phyloP scores from a whole-genome alignment of 1,140 invertebrate species.

The Saccostrea glomerata region DNA sequence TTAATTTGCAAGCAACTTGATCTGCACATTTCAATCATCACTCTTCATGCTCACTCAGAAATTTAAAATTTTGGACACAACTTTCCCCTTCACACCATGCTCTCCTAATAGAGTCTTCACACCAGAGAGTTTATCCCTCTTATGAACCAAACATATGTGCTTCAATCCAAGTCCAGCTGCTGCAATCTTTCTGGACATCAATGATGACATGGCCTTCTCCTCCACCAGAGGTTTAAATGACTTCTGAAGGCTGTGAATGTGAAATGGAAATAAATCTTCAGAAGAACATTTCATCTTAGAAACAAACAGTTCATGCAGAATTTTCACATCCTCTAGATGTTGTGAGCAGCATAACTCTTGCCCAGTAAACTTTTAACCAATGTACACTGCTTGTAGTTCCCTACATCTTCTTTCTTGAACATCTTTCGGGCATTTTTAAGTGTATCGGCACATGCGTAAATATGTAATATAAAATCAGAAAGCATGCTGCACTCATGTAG shows the following conservation, averaged over 20 bases:
- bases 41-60: not conserved
- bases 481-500: slow-evolving; percentile 12
- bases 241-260: not conserved
- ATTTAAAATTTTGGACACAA: not conserved
- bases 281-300: not conserved
- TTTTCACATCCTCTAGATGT: slow-evolving; percentile 23
- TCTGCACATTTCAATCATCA: not conserved
- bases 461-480: not conserved
- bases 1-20: not conserved
- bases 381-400: not conserved
- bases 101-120: not conserved
- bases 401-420: slow-evolving; percentile 13
- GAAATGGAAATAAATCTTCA: not conserved
- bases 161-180: not conserved
- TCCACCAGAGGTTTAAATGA: not conserved
- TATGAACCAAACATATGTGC: not conserved
- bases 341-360: not conserved
- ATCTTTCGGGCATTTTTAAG: not conserved
- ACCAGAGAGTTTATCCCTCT: not conserved
- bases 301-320: not conserved
- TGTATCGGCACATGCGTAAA: slow-evolving; percentile 16
- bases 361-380: not conserved
- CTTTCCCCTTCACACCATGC: not conserved
- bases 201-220: not conserved
- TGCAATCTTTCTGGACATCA: not conserved